Base-by-base conservation (phyloP, 2,797 vertebrate genomes). In the Diplodus puntazzo region DNA sequence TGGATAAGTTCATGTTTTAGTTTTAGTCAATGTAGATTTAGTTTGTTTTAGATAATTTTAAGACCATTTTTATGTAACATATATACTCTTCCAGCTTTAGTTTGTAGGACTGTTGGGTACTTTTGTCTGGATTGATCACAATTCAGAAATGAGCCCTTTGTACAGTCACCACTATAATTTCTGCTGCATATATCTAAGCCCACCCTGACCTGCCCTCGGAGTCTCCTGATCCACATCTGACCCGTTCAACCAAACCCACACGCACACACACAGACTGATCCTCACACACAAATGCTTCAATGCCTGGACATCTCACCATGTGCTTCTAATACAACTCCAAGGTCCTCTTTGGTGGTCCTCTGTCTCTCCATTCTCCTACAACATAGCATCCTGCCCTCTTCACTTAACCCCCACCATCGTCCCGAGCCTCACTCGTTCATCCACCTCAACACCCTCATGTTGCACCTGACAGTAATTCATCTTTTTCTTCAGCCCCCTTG, bases 261-360 rank as follows among this genome's bases (percentile, higher is more conserved):
- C 25, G 25, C 30, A 34, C 30, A 34, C 30, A 34, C 30, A 34
- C 5, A 34, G 30, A 34, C 34, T 61, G 20, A 18, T 72, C 54
- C 45, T 68, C 65, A 73, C 63, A 77, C 52, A 79, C 53, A 79
- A 72, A 81, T 75, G 75, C 68, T 83, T 75, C 73, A 77, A 54
- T 64, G 42, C 59, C 66, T 61, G 42, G 46, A 73, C 20, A 4
- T 75, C 57, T 87, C 66, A 27, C 67, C 89, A 90, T 94, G 83
- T 92, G 92, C 89, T 93, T 93, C 84, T 78, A 89, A 93, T 93
- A 80, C 64, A 80, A 48, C 45, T 77, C 54, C 54, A 25, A 0
- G 27, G 43, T 74, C 60, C 84, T 81, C 80, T 75, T 83, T 75
- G 85, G 85, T 92, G 88, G 84, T 93, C 88, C 23, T 77, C 65